These are phyloP conservation scores for Xylophagus ater DNA, from an alignment of 2,888 invertebrate species.

Conservation along the genomic window DNA sequence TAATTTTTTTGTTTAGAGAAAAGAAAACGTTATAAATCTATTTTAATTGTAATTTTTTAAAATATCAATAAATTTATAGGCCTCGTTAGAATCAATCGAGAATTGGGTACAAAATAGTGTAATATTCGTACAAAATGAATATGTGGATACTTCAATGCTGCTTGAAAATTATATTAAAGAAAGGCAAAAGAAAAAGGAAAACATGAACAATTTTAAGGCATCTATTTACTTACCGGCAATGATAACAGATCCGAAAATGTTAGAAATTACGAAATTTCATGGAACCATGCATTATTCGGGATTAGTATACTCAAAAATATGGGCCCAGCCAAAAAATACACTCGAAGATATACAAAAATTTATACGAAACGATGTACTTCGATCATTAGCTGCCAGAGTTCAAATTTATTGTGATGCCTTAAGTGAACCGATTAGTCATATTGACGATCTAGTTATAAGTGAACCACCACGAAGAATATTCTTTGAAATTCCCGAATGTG, in stretches of 20 bases:
- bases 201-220: conserved; percentile 38
- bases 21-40: too few relatives aligned
- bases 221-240: conserved; percentile 61
- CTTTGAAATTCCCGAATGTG: conserved; percentile 51
- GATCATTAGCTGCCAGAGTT: conserved; percentile 73
- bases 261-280: conserved; percentile 11
- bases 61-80: conserved; percentile 11
- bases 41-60: too few relatives aligned
- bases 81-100: conserved; percentile 47
- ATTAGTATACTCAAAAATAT: conserved; percentile 48
- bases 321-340: conserved; percentile 63
- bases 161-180: conserved; percentile 54
- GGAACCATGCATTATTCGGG: conserved; percentile 29
- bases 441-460: conserved; percentile 56
- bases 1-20: too few relatives aligned
- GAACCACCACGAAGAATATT: conserved; percentile 82
- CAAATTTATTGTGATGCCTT: conserved; percentile 90
- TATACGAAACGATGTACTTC: conserved; percentile 70
- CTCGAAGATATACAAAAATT: conserved; percentile 60
- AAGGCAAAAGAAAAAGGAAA: conserved; percentile 37
- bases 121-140: conserved; percentile 62
- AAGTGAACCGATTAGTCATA: conserved; percentile 40
- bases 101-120: conserved; percentile 44
- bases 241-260: conserved; percentile 32
- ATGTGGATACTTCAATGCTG: conserved; percentile 49